phyloP scores from a whole-genome alignment of 2,113 vertebrate species.

The Amblyornis subalaris region DNA sequence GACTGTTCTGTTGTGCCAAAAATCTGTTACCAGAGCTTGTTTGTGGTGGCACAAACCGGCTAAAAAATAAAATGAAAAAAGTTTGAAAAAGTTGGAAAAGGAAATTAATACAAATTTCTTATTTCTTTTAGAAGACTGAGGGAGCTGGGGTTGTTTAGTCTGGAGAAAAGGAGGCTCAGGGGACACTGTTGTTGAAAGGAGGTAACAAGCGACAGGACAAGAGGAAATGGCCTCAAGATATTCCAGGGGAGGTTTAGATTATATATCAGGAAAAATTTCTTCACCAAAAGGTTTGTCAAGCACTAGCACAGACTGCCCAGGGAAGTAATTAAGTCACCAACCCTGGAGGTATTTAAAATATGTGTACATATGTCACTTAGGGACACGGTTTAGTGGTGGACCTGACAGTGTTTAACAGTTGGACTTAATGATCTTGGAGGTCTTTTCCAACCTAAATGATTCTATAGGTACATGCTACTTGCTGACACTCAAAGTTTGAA shows the following conservation, averaged over 20 bases:
- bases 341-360: not conserved
- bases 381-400: not conserved
- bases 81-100: not conserved
- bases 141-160: not conserved
- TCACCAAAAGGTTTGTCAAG: not conserved
- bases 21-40: constrained; percentile 90
- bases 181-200: not conserved
- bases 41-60: constrained; percentile 90
- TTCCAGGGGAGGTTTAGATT: not conserved
- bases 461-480: not conserved
- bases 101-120: not conserved
- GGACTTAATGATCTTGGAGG: not conserved
- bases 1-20: constrained; percentile 92
- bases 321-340: not conserved
- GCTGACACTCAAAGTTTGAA: not conserved
- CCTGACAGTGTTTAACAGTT: not conserved
- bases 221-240: not conserved
- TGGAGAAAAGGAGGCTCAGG: not conserved
- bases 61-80: constrained; percentile 45
- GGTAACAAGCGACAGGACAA: not conserved
- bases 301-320: not conserved
- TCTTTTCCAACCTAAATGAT: not conserved
- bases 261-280: not conserved
- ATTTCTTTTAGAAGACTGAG: not conserved
- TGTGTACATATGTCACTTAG: not conserved